phyloP scores from a whole-genome alignment of 2,113 vertebrate genomes.

The Seriola dumerili region DNA sequence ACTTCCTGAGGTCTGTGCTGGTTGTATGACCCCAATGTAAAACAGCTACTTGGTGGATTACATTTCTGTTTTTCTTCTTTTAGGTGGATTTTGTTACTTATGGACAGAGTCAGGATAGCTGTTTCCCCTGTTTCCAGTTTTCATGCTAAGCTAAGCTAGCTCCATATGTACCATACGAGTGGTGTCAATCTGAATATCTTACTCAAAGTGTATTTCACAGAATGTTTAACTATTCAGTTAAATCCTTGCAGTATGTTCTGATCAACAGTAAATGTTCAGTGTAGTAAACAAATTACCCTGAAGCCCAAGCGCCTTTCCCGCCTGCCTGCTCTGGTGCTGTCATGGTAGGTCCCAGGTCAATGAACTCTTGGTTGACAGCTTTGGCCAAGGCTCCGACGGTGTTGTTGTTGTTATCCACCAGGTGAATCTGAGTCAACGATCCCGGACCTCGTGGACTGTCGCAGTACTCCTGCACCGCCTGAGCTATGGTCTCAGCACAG shows the following conservation, averaged over 20 bases:
- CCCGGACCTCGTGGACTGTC: conserved; percentile 20
- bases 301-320: fast-evolving
- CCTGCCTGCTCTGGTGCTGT: not conserved
- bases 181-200: no score
- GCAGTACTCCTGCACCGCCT: conserved; percentile 81
- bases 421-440: conserved; percentile 83
- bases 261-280: not conserved
- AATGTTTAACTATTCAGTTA: not conserved
- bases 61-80: no score
- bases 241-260: not conserved
- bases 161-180: not conserved
- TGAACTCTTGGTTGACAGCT: conserved; percentile 78
- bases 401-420: conserved; percentile 81
- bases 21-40: no score
- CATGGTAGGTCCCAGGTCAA: conserved; percentile 52
- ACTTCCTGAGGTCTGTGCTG: no score
- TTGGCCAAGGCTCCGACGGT: conserved; percentile 72
- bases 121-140: no score
- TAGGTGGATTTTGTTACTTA: no score
- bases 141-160: not conserved
- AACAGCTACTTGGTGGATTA: no score
- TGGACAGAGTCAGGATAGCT: no score
- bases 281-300: conserved; percentile 37
- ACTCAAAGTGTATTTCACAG: no score
- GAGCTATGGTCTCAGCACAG: conserved; percentile 83